Conservation (phyloP, 2,113 vertebrate genomes). For the Thalassarche chlororhynchos region DNA sequence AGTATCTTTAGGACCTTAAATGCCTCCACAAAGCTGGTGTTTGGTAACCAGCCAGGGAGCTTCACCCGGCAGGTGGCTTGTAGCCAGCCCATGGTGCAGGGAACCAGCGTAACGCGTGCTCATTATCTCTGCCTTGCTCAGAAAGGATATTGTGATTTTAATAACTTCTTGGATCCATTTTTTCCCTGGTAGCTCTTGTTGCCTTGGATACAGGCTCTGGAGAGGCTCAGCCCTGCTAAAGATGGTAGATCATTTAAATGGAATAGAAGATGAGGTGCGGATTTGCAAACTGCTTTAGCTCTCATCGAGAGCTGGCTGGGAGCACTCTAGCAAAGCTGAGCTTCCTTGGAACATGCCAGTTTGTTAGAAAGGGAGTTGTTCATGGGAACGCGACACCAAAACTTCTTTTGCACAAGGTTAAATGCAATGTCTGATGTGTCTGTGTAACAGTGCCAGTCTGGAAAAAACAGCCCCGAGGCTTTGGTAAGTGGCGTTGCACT, state of each 20-base stretch:
- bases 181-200: constrained; percentile 55
- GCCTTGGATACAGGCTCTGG: constrained; percentile 67
- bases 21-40: background rate
- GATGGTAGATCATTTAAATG: constrained; percentile 70
- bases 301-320: background rate
- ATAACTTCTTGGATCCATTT: constrained; percentile 64
- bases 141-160: constrained; percentile 67
- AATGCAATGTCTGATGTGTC: background rate
- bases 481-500: background rate
- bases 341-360: background rate
- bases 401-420: background rate
- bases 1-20: background rate
- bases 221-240: constrained; percentile 67
- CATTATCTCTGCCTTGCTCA: constrained; percentile 58
- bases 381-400: background rate
- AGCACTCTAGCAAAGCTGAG: background rate
- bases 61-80: constrained; percentile 18
- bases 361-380: background rate
- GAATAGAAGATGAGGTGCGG: constrained; percentile 56
- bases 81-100: background rate
- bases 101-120: background rate
- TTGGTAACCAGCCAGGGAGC: constrained; percentile 30
- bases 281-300: constrained; percentile 39
- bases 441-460: background rate
- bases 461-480: background rate